Evolutionary conservation across 2,888 invertebrate species (phyloP), one percentile per base, ranked within the genome.

Genomic region (Tachystola acroxantha): DNA sequence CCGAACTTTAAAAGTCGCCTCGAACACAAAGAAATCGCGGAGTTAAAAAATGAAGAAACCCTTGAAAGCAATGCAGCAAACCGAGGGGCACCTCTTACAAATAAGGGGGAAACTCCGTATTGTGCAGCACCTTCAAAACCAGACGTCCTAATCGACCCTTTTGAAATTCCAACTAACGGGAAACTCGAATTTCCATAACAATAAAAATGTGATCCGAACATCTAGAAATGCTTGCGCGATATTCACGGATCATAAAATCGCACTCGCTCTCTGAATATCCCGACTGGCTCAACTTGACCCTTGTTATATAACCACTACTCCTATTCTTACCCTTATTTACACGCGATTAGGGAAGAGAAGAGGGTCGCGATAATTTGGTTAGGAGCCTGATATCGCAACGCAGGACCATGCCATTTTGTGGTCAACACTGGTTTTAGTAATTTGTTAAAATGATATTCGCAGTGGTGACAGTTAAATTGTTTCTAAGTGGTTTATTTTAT

Each of bases 171-270:
- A 81, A 84, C 82, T 86, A 85, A 84, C 82, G 76, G 84, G 69
- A 84, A 85, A 81, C 80, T 78, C 82, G 69, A 74, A 84, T 86
- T 86, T 84, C 82, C 84, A 86, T 86, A 81, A 86, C 86, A 86
- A 86, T 86, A 85, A 86, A 85, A 86, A 85, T 79, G 75, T 81
- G 82, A 82, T 85, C 79, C 79, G 71, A 80, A 82, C 84, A 84
- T 84, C 85, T 81, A 84, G 81, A 79, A 84, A 85, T 82, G 84
- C 82, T 74, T 76, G 73, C 54, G 79, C 77, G 82, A 81, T 85
- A 84, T 86, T 86, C 86, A 84, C 85, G 85, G 86, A 79, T 82
- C 86, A 86, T 86, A 86, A 86, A 86, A 78, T 80, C 74, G 69
- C 69, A 67, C 71, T 74, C 67, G 72, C 56, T 67, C 66, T 64